These are phyloP conservation scores for Macrobrachium nipponense DNA, from an alignment of 1,140 invertebrate species.

Conservation along the genomic window DNA sequence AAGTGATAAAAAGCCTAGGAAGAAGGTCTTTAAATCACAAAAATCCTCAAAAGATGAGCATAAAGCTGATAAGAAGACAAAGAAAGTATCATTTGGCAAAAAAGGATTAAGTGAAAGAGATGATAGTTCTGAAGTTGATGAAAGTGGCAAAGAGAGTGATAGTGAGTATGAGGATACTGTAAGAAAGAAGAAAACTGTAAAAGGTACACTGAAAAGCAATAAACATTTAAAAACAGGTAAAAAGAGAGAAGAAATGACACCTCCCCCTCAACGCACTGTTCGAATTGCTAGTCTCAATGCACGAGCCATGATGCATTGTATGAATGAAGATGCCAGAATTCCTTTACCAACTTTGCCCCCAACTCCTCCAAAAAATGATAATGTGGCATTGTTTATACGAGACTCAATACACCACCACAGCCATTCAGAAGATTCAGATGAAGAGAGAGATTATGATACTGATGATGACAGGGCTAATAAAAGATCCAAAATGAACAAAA, in stretches of 20 bases:
- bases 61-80: constrained; percentile 32
- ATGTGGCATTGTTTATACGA: constrained; percentile 61
- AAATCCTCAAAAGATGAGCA: constrained; percentile 49
- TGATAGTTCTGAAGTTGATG: constrained; percentile 57
- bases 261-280: constrained; percentile 21
- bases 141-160: constrained; percentile 62
- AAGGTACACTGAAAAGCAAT: constrained; percentile 29
- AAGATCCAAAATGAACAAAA: constrained; percentile 60
- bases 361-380: constrained; percentile 44
- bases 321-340: constrained; percentile 87
- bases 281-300: constrained; percentile 90
- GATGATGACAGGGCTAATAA: constrained; percentile 46
- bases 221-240: constrained; percentile 24
- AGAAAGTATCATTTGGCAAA: constrained; percentile 46
- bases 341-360: constrained; percentile 49
- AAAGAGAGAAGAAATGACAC: constrained; percentile 22
- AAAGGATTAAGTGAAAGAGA: constrained; percentile 25
- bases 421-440: constrained; percentile 67
- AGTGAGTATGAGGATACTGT: constrained; percentile 45
- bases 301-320: constrained; percentile 89
- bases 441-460: constrained; percentile 63
- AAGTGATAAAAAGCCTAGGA: constrained; percentile 28
- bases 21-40: constrained; percentile 34
- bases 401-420: constrained; percentile 67
- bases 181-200: constrained; percentile 44